Conservation (phyloP, 2,797 vertebrate species). For the Yasuhikotakia modesta region DNA sequence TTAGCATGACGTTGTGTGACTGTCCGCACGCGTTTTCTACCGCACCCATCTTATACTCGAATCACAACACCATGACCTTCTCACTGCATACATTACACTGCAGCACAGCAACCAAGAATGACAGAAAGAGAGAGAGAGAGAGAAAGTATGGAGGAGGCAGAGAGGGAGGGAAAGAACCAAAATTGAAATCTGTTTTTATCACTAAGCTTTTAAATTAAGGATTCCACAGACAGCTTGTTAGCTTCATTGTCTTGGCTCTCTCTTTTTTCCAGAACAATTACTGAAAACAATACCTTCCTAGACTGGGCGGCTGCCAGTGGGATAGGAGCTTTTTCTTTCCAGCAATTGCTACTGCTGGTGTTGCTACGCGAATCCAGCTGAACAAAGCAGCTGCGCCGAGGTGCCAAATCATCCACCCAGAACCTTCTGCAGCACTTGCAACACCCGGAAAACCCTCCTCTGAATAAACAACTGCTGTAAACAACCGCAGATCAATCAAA, state of each 20-base stretch:
- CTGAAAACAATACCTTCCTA: slow-evolving; percentile 73
- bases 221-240: slow-evolving; percentile 78
- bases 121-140: not conserved
- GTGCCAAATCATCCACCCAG: not conserved
- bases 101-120: not conserved
- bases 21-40: slow-evolving; percentile 34
- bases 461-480: slow-evolving; percentile 28
- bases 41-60: slow-evolving; percentile 41
- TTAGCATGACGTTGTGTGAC: slow-evolving; percentile 53
- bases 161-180: slow-evolving; percentile 59
- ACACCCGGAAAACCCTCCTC: not conserved
- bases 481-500: slow-evolving; percentile 9
- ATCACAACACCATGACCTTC: slow-evolving; percentile 55
- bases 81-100: slow-evolving; percentile 47
- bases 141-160: slow-evolving; percentile 8
- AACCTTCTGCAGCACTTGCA: not conserved
- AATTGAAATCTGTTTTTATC: slow-evolving; percentile 66
- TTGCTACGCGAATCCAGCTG: slow-evolving; percentile 27
- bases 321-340: slow-evolving; percentile 11
- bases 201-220: slow-evolving; percentile 70
- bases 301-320: slow-evolving; percentile 46
- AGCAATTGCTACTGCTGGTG: slow-evolving; percentile 31
- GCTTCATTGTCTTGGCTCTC: slow-evolving; percentile 69
- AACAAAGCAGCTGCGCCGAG: slow-evolving; percentile 21
- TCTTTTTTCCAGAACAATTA: slow-evolving; percentile 77